Conservation (phyloP, 2,888 invertebrate species). For the Meteorus cinctellus region DNA sequence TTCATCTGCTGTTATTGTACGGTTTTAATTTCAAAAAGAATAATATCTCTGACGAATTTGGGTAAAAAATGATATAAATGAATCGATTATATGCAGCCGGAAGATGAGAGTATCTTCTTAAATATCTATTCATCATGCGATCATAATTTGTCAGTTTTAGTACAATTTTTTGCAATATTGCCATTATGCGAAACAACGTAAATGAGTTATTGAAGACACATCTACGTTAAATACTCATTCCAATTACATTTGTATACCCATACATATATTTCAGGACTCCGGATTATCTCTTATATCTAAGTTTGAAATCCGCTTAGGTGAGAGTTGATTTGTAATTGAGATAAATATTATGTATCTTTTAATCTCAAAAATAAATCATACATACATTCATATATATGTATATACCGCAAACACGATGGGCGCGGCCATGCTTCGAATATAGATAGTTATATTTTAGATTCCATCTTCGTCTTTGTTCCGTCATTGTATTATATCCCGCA, state of each 20-base stretch:
- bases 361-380: not conserved
- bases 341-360: not conserved
- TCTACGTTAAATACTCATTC: not conserved
- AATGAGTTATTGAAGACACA: not conserved
- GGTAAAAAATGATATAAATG: too few species aligned
- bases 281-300: not conserved
- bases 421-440: conserved; percentile 24
- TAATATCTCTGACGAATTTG: too few species aligned
- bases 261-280: not conserved
- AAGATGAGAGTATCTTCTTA: not conserved
- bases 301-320: conserved; percentile 1
- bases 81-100: too few species aligned
- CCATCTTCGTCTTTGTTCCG: conserved; percentile 27
- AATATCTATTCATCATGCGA: not conserved
- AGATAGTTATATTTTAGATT: conserved; percentile 29
- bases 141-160: not conserved
- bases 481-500: not conserved
- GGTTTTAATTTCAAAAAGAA: not conserved
- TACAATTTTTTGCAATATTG: not conserved
- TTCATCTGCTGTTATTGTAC: not conserved
- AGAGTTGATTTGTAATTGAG: conserved; percentile 20
- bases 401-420: not conserved
- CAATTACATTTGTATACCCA: not conserved
- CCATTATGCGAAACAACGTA: not conserved
- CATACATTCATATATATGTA: not conserved